phyloP scores from a whole-genome alignment of 2,888 invertebrate genomes.

The Sinohyriopsis cumingii region DNA sequence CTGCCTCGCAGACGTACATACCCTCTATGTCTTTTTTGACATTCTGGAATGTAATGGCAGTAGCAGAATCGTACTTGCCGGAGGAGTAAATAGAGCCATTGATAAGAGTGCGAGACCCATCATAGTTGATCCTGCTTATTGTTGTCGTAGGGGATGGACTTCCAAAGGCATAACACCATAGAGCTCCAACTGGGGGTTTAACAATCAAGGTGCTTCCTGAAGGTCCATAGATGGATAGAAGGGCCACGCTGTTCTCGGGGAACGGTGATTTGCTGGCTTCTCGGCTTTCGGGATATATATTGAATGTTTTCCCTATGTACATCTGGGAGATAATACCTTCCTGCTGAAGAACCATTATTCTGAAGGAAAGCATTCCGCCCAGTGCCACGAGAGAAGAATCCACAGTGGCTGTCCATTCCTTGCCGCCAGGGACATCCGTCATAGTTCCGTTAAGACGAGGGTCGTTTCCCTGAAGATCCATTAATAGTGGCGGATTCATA shows the following conservation, averaged over 20 bases:
- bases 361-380: conserved; percentile 31
- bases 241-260: conserved; percentile 19
- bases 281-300: conserved; percentile 23
- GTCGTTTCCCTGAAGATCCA: conserved; percentile 24
- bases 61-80: conserved; percentile 34
- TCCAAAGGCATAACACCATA: conserved; percentile 40
- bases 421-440: conserved; percentile 22
- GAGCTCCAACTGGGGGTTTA: conserved; percentile 23
- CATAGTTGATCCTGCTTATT: conserved; percentile 12
- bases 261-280: conserved; percentile 23
- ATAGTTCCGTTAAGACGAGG: conserved; percentile 10
- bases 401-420: conserved; percentile 22
- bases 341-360: conserved; percentile 23
- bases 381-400: conserved; percentile 20
- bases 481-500: conserved; percentile 12
- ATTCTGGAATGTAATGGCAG: conserved; percentile 25
- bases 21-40: conserved; percentile 17
- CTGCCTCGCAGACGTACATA: conserved; percentile 28
- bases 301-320: conserved; percentile 34
- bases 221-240: conserved; percentile 25
- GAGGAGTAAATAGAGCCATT: conserved; percentile 25
- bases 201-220: conserved; percentile 18
- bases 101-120: conserved; percentile 12
- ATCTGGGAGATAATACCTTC: conserved; percentile 29
- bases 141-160: conserved; percentile 32